Evolutionary conservation across 2,797 vertebrate genomes (phyloP).

Genomic region (Sardinella longiceps): DNA sequence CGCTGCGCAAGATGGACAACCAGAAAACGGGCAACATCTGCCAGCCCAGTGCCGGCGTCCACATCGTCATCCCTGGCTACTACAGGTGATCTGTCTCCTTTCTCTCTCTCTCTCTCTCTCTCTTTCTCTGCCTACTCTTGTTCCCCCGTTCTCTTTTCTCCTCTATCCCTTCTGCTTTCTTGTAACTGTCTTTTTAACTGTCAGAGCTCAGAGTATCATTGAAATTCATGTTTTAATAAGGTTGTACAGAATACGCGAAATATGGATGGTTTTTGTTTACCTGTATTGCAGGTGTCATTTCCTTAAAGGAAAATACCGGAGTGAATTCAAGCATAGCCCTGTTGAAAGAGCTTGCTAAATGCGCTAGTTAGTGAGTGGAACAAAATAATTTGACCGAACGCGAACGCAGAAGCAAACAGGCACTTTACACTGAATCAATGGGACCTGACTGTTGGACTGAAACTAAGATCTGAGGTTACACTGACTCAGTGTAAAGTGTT

Average conservation of each 20-base stretch:
- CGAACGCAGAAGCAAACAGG: too few relatives aligned
- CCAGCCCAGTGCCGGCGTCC: conserved; percentile 94
- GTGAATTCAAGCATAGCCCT: too few relatives aligned
- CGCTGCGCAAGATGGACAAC: conserved; percentile 94
- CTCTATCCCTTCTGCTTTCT: neutral
- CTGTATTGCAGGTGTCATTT: too few relatives aligned
- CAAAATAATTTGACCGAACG: too few relatives aligned
- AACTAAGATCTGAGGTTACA: too few relatives aligned
- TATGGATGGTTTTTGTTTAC: neutral
- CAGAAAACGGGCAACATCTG: conserved; percentile 84
- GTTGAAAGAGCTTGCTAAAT: too few relatives aligned
- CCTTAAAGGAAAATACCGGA: too few relatives aligned
- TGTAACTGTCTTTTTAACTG: neutral
- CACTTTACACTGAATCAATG: too few relatives aligned
- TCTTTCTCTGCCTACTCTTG: neutral
- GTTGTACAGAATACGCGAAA: neutral
- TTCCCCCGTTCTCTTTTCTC: neutral
- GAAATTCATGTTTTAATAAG: neutral
- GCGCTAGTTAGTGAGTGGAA: too few relatives aligned
- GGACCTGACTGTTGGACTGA: too few relatives aligned
- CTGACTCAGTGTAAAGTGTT: too few relatives aligned
- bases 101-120: neutral
- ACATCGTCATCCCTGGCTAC: conserved; percentile 97
- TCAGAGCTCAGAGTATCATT: neutral
- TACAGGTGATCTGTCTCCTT: conserved; percentile 81